Evolutionary conservation across 2,113 vertebrate species (phyloP).

Genomic region (Siphamia tubifer): DNA sequence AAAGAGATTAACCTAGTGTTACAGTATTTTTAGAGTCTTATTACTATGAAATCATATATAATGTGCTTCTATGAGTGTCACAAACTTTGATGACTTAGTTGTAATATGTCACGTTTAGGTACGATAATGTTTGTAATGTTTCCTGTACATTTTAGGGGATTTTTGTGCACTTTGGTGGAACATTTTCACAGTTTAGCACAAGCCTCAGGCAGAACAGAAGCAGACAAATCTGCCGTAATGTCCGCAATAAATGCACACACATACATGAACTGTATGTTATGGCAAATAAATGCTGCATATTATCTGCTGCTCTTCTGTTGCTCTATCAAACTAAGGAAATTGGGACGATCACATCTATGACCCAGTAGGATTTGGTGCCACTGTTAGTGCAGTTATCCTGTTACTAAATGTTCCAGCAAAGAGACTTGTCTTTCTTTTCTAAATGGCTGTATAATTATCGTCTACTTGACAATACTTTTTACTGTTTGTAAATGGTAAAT

Average conservation of each 20-base stretch:
- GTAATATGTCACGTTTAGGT: slow-evolving; percentile 66
- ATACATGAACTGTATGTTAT: neutral
- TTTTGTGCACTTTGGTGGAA: slow-evolving; percentile 53
- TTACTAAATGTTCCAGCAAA: slow-evolving; percentile 54
- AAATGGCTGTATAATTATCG: slow-evolving; percentile 68
- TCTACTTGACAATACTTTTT: slow-evolving; percentile 63
- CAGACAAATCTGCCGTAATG: neutral
- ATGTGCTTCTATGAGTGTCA: slow-evolving; percentile 60
- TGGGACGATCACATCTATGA: neutral
- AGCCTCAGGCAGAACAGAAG: neutral
- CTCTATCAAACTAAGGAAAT: neutral
- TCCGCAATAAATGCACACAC: neutral
- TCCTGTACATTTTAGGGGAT: slow-evolving; percentile 51
- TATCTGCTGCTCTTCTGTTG: slow-evolving; percentile 4
- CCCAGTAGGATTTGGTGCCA: neutral
- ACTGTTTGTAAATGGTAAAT: slow-evolving; percentile 79
- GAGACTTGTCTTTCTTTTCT: slow-evolving; percentile 35
- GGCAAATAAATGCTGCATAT: slow-evolving; percentile 10
- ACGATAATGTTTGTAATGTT: slow-evolving; percentile 67
- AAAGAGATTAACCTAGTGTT: slow-evolving; percentile 42
- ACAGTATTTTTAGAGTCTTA: slow-evolving; percentile 64
- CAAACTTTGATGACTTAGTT: slow-evolving; percentile 64
- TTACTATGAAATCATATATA: slow-evolving; percentile 59
- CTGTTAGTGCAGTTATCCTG: neutral
- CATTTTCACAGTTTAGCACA: slow-evolving; percentile 28